Evolutionary conservation across 2,113 vertebrate genomes (phyloP).

Genomic region (Oncorhynchus keta): DNA sequence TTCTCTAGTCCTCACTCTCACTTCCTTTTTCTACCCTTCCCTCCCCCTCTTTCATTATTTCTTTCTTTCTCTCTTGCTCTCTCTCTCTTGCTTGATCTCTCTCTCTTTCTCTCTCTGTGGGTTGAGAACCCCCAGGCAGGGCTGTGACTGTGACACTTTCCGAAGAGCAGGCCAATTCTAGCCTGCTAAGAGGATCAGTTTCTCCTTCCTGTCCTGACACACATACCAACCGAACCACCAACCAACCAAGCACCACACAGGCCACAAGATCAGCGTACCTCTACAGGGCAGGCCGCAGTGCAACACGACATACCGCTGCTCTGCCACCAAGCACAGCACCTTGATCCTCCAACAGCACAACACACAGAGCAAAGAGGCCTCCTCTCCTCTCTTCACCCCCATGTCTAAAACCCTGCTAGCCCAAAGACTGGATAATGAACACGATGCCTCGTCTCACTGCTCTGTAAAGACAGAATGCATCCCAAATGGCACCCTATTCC

Average conservation of each 20-base stretch:
- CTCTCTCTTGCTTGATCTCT: no score
- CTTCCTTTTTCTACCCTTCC: no score
- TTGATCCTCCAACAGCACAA: not conserved
- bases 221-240: slow-evolving; percentile 36
- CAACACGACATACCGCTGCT: not conserved
- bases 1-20: slow-evolving; percentile 27
- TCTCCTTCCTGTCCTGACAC: slow-evolving; percentile 60
- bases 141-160: slow-evolving; percentile 53
- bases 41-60: no score
- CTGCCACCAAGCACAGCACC: not conserved
- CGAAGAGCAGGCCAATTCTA: slow-evolving; percentile 61
- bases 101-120: slow-evolving; percentile 7
- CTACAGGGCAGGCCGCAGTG: no score
- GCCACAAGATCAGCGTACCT: no score
- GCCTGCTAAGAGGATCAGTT: slow-evolving; percentile 67
- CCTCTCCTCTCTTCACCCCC: not conserved
- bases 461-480: no score
- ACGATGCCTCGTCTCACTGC: slow-evolving; percentile 19
- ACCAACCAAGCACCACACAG: no score
- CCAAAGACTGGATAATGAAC: slow-evolving; percentile 11
- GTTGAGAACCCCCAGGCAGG: slow-evolving; percentile 57
- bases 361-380: slow-evolving; percentile 11
- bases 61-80: no score
- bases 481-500: no score
- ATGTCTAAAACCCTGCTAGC: slow-evolving; percentile 22